phyloP scores from a whole-genome alignment of 2,113 vertebrate genomes.

The Miniopterus natalensis region DNA sequence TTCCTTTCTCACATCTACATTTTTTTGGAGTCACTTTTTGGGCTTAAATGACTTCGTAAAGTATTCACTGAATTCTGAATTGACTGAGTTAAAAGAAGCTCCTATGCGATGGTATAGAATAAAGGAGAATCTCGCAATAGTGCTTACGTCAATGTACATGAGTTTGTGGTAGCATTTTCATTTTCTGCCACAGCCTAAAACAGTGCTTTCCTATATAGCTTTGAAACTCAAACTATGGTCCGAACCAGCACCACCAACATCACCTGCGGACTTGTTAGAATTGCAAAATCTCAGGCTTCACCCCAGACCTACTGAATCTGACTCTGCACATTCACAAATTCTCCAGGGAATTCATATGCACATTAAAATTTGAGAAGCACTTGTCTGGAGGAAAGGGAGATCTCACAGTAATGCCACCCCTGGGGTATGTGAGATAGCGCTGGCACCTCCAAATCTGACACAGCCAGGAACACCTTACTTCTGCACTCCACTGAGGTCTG shows the following conservation, averaged over 20 bases:
- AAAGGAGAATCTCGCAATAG: not conserved
- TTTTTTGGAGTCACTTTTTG: not conserved
- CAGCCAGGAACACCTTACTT: conserved; percentile 12
- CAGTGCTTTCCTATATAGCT: not conserved
- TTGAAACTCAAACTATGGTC: not conserved
- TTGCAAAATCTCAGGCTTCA: not conserved
- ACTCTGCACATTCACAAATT: not conserved
- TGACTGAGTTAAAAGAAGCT: not conserved
- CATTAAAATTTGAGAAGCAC: conserved; percentile 8
- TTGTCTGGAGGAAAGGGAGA: not conserved
- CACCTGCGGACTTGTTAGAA: not conserved
- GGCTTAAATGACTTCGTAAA: conserved; percentile 40
- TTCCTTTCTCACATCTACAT: not conserved
- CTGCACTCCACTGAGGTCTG: conserved; percentile 6
- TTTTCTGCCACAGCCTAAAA: not conserved
- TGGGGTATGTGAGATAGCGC: not conserved
- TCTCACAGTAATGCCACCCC: not conserved
- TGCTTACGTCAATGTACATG: not conserved
- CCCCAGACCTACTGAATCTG: not conserved
- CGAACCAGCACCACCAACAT: not conserved
- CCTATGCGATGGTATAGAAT: not conserved
- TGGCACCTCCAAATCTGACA: not conserved
- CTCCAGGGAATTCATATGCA: not conserved
- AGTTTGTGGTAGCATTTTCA: not conserved
- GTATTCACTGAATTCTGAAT: conserved; percentile 34